Conservation (phyloP, 2,113 vertebrate species). For the Tachycineta bicolor region DNA sequence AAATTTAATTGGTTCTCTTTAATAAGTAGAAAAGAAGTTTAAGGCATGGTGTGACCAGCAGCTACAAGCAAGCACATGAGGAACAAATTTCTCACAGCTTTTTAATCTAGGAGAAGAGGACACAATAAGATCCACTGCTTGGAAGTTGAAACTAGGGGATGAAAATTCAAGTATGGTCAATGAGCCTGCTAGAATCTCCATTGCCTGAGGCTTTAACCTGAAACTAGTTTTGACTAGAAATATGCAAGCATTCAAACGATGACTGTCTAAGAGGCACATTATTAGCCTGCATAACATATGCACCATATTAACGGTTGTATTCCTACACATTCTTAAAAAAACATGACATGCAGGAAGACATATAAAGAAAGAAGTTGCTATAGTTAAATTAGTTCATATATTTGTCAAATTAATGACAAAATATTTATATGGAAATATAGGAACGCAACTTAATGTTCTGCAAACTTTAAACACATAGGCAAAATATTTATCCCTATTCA, state of each 20-base stretch:
- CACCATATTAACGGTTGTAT: not conserved
- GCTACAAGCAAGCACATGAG: not conserved
- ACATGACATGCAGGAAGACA: not conserved
- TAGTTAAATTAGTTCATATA: not conserved
- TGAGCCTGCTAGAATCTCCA: not conserved
- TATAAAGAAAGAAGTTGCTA: not conserved
- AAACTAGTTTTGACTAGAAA: not conserved
- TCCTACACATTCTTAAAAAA: not conserved
- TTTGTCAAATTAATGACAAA: not conserved
- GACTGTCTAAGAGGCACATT: not conserved
- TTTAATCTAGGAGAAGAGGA: not conserved
- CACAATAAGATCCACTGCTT: not conserved
- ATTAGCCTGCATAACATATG: not conserved
- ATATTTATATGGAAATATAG: not conserved
- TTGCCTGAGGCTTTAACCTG: not conserved
- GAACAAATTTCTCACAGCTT: not conserved
- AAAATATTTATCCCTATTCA: not conserved
- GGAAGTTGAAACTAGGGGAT: not conserved
- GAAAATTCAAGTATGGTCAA: not conserved
- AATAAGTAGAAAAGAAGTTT: not conserved
- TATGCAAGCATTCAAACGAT: not conserved
- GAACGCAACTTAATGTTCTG: not conserved
- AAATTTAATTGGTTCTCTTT: not conserved
- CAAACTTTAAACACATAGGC: not conserved
- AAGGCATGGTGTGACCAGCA: not conserved